phyloP scores from a whole-genome alignment of 2,113 vertebrate species.

The Tachuris rubrigastra region DNA sequence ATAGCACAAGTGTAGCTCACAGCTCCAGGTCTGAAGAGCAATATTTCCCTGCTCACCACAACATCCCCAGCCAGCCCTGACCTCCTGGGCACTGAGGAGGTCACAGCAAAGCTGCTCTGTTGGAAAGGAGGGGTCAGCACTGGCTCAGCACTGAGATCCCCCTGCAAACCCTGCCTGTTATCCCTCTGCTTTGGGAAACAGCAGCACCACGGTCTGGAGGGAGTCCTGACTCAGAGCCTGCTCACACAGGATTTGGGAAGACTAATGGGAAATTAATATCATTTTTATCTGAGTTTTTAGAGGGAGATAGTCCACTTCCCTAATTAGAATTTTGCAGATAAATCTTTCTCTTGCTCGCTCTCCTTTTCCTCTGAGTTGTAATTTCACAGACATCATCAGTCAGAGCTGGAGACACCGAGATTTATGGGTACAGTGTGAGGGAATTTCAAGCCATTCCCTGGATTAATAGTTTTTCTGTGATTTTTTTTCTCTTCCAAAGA shows the following conservation, averaged over 20 bases:
- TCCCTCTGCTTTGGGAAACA: background rate
- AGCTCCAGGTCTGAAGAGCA: background rate
- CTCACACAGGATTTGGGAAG: background rate
- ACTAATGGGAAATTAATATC: slow-evolving; percentile 48
- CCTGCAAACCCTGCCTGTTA: background rate
- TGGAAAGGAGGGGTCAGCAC: background rate
- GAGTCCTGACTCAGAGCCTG: background rate
- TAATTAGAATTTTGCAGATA: background rate
- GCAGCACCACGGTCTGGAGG: background rate
- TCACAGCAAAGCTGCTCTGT: background rate
- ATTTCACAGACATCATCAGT: background rate
- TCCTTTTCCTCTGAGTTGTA: background rate
- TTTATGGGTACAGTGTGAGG: background rate
- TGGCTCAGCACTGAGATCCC: background rate
- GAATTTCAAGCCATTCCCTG: background rate
- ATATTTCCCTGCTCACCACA: rapidly evolving
- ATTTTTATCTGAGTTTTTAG: slow-evolving; percentile 18
- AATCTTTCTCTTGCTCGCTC: background rate
- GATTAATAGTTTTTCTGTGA: background rate
- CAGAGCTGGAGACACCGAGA: background rate
- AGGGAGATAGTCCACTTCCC: background rate
- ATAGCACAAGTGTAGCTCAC: background rate
- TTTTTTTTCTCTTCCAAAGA: background rate
- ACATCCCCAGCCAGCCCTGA: background rate
- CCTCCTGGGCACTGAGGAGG: rapidly evolving